A percentile compares a stretch with the other conserved stretches of the same genome.
These are phyloP conservation scores for Ectobius pallidus DNA, from an alignment of 2,888 invertebrate genomes.

Conservation along the genomic window DNA sequence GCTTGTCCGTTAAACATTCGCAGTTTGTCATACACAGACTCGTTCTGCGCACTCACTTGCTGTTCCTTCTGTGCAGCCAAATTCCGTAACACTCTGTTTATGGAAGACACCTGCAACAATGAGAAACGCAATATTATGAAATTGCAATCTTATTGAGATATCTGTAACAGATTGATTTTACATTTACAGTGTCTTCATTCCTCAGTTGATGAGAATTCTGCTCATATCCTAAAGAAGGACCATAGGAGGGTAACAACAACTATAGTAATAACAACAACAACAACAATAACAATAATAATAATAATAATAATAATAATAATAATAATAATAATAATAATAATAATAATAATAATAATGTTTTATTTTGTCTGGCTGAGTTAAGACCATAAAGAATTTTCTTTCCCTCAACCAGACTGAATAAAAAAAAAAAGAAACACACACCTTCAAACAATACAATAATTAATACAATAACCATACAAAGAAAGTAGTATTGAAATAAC, in stretches of 20 bases:
- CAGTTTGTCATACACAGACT: conserved; percentile 93
- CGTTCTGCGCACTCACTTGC: conserved; percentile 80
- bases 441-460: no score
- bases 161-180: no score
- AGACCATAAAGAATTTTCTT: no score
- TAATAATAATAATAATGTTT: background rate
- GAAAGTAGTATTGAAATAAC: no score
- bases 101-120: conserved; percentile 87
- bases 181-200: no score
- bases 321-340: background rate
- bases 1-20: conserved; percentile 94
- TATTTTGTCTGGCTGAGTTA: no score
- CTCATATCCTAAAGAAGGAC: no score
- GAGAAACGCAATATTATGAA: background rate
- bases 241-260: no score
- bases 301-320: background rate
- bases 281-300: background rate
- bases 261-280: background rate
- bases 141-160: no score
- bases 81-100: conserved; percentile 96
- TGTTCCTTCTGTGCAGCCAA: conserved; percentile 96
- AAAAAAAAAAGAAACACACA: no score
- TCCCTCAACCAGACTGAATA: background rate
- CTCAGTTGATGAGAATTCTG: no score
- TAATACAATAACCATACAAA: no score